phyloP scores from a whole-genome alignment of 2,888 invertebrate genomes.

The Sturmia bella region DNA sequence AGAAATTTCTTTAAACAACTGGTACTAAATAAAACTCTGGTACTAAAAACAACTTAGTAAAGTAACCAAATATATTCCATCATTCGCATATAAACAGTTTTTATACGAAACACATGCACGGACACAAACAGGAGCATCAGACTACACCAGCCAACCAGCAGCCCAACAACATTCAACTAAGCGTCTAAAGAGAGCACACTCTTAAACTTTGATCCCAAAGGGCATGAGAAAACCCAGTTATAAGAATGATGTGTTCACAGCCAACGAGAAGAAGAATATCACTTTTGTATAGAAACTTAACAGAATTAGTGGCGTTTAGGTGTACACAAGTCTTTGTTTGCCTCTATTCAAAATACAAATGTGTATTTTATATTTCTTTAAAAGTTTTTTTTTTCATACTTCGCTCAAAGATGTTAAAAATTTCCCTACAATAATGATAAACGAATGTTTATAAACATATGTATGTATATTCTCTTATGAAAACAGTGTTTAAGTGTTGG shows the following conservation, averaged over 20 bases:
- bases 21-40: not conserved
- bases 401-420: slow-evolving; percentile 51
- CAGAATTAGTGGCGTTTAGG: slow-evolving; percentile 13
- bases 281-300: slow-evolving; percentile 23
- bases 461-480: slow-evolving; percentile 32
- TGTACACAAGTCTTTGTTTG: not conserved
- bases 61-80: slow-evolving; percentile 3
- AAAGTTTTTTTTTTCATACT: slow-evolving; percentile 21
- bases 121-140: not conserved
- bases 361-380: not conserved
- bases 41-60: slow-evolving; percentile 1
- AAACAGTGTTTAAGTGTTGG: not conserved
- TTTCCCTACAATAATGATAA: slow-evolving; percentile 56
- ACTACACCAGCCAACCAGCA: not conserved
- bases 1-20: not conserved
- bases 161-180: slow-evolving; percentile 5
- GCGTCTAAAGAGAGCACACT: slow-evolving; percentile 36
- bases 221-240: slow-evolving; percentile 56
- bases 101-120: not conserved
- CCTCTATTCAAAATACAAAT: not conserved
- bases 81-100: slow-evolving; percentile 11
- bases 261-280: slow-evolving; percentile 17
- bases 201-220: slow-evolving; percentile 58
- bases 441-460: slow-evolving; percentile 36
- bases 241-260: slow-evolving; percentile 40